Percentiles rank a stretch among this genome's conserved stretches.
phyloP scores from a whole-genome alignment of 2,888 invertebrate genomes.

The Andrena flavipes region DNA sequence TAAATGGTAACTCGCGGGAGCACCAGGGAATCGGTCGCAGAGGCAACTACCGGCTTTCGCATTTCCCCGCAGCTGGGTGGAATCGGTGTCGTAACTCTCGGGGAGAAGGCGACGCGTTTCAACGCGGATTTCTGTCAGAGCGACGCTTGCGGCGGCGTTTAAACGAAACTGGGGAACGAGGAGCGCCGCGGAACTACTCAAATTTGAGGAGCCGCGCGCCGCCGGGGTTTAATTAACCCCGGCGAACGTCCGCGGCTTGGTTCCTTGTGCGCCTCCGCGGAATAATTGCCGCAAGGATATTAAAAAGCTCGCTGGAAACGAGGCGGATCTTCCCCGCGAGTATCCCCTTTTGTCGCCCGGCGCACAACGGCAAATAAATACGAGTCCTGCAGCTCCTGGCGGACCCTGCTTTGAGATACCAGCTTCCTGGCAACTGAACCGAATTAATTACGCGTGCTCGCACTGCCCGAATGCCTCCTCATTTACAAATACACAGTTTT shows the following conservation, averaged over 20 bases:
- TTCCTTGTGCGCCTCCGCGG: conserved; percentile 55
- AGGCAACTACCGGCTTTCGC: not conserved
- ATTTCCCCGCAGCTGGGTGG: not conserved
- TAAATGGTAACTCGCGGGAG: not conserved
- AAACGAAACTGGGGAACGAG: conserved; percentile 26
- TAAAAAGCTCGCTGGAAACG: conserved; percentile 63
- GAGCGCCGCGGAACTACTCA: conserved; percentile 27
- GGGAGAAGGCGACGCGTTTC: not conserved
- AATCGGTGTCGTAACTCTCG: conserved; percentile 6
- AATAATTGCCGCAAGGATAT: conserved; percentile 70
- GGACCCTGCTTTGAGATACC: not conserved
- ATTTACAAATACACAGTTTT: not conserved
- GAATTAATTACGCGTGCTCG: not conserved
- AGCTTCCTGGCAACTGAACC: not conserved
- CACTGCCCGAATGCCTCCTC: not conserved
- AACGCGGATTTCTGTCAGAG: conserved; percentile 11
- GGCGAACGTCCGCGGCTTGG: conserved; percentile 49
- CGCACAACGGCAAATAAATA: conserved; percentile 17
- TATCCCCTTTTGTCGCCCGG: conserved; percentile 6
- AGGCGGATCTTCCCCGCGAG: conserved; percentile 15
- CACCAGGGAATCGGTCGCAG: not conserved
- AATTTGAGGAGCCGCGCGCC: conserved; percentile 52
- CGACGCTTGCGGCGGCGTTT: conserved; percentile 8
- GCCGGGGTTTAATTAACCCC: conserved; percentile 72
- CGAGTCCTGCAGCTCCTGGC: not conserved